A percentile compares a stretch with the other conserved stretches of the same genome.
phyloP scores from a whole-genome alignment of 2,797 vertebrate species.

The Lateolabrax maculatus region DNA sequence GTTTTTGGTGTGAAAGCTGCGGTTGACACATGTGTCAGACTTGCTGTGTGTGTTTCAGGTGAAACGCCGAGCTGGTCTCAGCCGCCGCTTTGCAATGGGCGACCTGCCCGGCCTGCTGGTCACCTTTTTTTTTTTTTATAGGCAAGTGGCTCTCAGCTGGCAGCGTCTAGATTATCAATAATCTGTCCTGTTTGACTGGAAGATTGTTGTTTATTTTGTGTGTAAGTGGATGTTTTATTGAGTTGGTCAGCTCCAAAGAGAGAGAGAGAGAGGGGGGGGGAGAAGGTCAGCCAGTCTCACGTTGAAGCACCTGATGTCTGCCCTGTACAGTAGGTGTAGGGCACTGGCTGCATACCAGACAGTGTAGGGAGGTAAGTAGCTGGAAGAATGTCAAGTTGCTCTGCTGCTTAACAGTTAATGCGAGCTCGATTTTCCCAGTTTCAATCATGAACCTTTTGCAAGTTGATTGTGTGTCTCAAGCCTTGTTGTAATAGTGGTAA shows the following conservation, averaged over 20 bases:
- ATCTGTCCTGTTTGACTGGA: not conserved
- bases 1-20: too few species aligned
- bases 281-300: not conserved
- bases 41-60: not conserved
- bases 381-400: conserved; percentile 44
- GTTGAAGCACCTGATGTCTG: conserved; percentile 15
- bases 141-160: not conserved
- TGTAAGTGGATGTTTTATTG: not conserved
- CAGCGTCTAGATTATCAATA: conserved; percentile 2
- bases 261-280: not conserved
- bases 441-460: not conserved
- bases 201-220: not conserved
- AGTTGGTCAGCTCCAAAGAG: not conserved
- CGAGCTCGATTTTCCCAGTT: conserved; percentile 32
- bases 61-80: not conserved
- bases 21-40: too few species aligned
- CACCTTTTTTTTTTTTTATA: too few species aligned
- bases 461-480: not conserved
- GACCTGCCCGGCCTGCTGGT: conserved; percentile 13
- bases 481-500: not conserved
- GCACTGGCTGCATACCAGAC: conserved; percentile 52
- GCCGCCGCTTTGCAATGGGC: not conserved
- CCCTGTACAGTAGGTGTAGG: conserved; percentile 8
- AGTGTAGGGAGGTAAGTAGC: conserved; percentile 30
- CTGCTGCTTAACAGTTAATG: conserved; percentile 47